Evolutionary conservation across 2,797 vertebrate species (phyloP).

Genomic region (Liparis tanakae): DNA sequence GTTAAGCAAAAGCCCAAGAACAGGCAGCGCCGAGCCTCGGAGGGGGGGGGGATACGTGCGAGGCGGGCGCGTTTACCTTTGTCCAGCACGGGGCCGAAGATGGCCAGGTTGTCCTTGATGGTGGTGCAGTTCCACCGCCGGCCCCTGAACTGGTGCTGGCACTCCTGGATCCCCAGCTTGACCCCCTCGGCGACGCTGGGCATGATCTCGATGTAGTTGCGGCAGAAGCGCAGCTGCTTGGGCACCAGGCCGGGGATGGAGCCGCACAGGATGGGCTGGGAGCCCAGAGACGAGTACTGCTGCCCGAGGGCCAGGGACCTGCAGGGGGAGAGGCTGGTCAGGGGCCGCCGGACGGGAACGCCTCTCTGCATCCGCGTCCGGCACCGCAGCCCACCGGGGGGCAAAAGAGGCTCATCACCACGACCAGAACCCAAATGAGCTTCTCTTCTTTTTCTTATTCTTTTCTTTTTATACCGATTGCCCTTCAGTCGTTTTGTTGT

Average conservation of each 20-base stretch:
- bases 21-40: conserved; percentile 53
- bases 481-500: neutral
- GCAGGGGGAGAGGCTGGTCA: neutral
- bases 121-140: conserved; percentile 98
- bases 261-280: conserved; percentile 93
- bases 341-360: neutral
- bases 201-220: conserved; percentile 99
- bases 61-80: conserved; percentile 85
- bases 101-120: conserved; percentile 93
- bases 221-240: conserved; percentile 97
- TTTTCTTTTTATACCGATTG: neutral
- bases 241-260: conserved; percentile 96
- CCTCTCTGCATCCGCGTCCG: neutral
- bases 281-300: conserved; percentile 92
- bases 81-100: conserved; percentile 96
- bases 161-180: conserved; percentile 96
- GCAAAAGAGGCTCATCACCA: neutral
- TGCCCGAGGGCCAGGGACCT: conserved; percentile 97
- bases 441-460: no score
- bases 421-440: neutral
- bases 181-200: conserved; percentile 96
- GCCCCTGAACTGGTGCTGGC: conserved; percentile 96
- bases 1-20: conserved; percentile 62
- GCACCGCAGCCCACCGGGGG: no score
- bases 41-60: no score